Percentiles rank a stretch among this genome's conserved stretches.
These are phyloP conservation scores for Plebejus argus DNA, from an alignment of 2,888 invertebrate genomes.

Conservation along the genomic window DNA sequence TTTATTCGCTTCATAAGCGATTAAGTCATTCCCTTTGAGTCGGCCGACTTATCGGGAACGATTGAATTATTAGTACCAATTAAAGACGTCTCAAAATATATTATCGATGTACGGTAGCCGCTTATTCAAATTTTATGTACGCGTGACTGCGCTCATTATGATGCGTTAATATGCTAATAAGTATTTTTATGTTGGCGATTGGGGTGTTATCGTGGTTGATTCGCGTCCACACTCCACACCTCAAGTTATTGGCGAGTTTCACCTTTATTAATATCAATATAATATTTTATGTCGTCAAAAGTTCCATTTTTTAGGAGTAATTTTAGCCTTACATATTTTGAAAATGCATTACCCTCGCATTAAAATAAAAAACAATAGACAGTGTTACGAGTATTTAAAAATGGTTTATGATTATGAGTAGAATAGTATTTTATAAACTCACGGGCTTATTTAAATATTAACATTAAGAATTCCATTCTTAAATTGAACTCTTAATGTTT, in stretches of 20 bases:
- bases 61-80: constrained; percentile 75
- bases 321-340: background rate
- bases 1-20: constrained; percentile 62
- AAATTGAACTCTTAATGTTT: constrained; percentile 18
- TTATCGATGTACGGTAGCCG: constrained; percentile 79
- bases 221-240: constrained; percentile 6
- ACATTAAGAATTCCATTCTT: constrained; percentile 4
- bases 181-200: constrained; percentile 29
- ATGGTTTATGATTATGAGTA: background rate
- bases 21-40: constrained; percentile 66
- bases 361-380: background rate
- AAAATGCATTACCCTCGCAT: background rate
- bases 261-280: background rate
- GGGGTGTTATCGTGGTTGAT: constrained; percentile 21
- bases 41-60: constrained; percentile 63
- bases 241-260: background rate
- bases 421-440: background rate
- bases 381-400: background rate
- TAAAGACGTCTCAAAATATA: constrained; percentile 71
- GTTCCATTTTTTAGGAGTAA: background rate
- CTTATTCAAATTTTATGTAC: constrained; percentile 75
- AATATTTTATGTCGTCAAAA: background rate
- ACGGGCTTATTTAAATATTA: background rate
- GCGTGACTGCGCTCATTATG: constrained; percentile 74
- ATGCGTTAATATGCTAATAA: constrained; percentile 60